A percentile compares a stretch with the other conserved stretches of the same genome.
These are phyloP conservation scores for Cosmia trapezina DNA, from an alignment of 2,888 invertebrate genomes.

Conservation along the genomic window DNA sequence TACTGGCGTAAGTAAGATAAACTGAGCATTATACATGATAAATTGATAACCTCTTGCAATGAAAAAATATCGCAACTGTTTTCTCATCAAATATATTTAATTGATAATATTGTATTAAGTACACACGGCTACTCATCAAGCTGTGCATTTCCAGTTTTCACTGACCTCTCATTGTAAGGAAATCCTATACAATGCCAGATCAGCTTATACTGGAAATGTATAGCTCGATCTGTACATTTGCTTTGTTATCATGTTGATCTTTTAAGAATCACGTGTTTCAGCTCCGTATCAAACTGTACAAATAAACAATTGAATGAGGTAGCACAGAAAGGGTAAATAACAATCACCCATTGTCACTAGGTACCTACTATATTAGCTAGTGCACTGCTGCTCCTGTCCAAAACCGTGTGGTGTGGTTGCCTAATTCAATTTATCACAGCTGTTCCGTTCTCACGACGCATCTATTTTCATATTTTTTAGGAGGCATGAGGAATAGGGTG, in stretches of 20 bases:
- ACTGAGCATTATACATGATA: no score
- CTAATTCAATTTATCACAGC: background rate
- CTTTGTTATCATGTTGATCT: background rate
- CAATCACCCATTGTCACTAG: background rate
- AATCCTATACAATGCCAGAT: no score
- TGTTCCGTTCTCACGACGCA: background rate
- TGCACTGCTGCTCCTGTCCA: background rate
- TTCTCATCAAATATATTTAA: background rate
- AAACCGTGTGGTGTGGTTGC: background rate
- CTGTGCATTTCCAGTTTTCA: no score
- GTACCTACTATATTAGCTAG: background rate
- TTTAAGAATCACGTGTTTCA: background rate
- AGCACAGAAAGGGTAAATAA: background rate
- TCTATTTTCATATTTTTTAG: background rate
- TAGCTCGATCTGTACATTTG: no score
- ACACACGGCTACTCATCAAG: no score
- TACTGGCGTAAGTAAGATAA: no score
- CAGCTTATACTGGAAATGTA: no score
- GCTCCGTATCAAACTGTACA: background rate
- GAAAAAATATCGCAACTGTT: no score
- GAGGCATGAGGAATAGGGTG: no score
- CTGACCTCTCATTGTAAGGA: no score
- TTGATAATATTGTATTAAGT: background rate
- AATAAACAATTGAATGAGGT: background rate
- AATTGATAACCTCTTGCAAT: no score